Base-by-base conservation (phyloP, 2,113 vertebrate genomes). In the Pungitius pungitius region DNA sequence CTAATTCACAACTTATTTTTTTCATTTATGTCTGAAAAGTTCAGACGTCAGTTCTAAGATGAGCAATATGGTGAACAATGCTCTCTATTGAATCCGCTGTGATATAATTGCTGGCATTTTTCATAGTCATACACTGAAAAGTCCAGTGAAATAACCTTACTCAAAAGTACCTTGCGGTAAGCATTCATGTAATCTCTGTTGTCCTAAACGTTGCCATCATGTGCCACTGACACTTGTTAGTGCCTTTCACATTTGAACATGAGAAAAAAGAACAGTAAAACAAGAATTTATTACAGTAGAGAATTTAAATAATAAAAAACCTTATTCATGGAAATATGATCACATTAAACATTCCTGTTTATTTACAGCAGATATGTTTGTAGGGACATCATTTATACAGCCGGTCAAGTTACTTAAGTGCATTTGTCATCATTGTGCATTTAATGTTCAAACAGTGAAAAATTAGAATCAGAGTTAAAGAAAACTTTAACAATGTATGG, bases 401-500 rank as follows among this genome's bases (percentile, higher is more conserved):
- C 2, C 8, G 42, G 61, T 17, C 68, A 6, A 71, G 68, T 61
- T 37, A 75, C 12, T 64, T 45, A 56, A 80, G 72, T 87, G 67
- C 73, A 78, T 15, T 62, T 43, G 10, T 69, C 40, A 58, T 62
- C 56, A 35, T 68, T 27, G 35, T 82, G 49, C 33, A 67, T 9
- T 66, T 52, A 10, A 51, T 67, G 42, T 57, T 24, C 3, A 73
- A 75, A 78, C 2, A 37, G 24, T 67, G 57, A 76, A 30, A 52
- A 15, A 35, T 62, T 35, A 52, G 20, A 49, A 17, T 78, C 27
- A 47, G 45, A 68, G 18, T 52, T 42, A 72, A 2, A 71, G 24
- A 72, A 47, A 68, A 4, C 8, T 4, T 54, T 33, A 5, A 59
- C 37, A 69, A 69, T 56, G 14, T 39, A 35, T 35, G 0, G 51